These are phyloP conservation scores for Pseudeuparius sepicola DNA, from an alignment of 2,888 invertebrate genomes.

Conservation along the genomic window DNA sequence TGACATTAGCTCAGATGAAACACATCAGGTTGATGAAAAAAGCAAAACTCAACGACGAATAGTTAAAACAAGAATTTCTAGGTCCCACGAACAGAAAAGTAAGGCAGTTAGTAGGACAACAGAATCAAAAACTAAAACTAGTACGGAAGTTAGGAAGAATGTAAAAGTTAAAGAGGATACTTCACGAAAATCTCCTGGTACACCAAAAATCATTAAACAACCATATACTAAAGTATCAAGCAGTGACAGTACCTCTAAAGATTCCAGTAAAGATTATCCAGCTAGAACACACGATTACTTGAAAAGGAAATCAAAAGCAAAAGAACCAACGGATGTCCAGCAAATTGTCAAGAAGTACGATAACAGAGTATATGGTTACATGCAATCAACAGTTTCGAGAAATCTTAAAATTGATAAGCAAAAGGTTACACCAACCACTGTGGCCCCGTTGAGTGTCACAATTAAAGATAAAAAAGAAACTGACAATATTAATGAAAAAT, in stretches of 20 bases:
- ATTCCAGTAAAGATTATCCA: constrained; percentile 13
- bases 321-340: too few species aligned
- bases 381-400: constrained; percentile 50
- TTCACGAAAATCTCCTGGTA: constrained; percentile 9
- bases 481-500: constrained; percentile 31
- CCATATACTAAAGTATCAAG: constrained; percentile 15
- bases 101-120: too few species aligned
- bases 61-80: not conserved
- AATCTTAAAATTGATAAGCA: constrained; percentile 43
- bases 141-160: not conserved
- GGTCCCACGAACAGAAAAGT: not conserved
- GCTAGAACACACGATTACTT: constrained; percentile 18
- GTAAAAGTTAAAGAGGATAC: constrained; percentile 6
- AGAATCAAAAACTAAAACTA: constrained; percentile 1
- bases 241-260: constrained; percentile 22
- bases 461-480: constrained; percentile 33
- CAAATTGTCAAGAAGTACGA: constrained; percentile 29
- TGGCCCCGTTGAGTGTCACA: constrained; percentile 16
- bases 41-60: constrained; percentile 8
- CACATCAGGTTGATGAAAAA: too few species aligned
- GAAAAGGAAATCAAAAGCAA: constrained; percentile 21
- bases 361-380: constrained; percentile 41
- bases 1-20: constrained; percentile 37
- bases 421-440: constrained; percentile 15
- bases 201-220: constrained; percentile 13